These are phyloP conservation scores for Mesoligia furuncula DNA, from an alignment of 2,888 invertebrate genomes.

Conservation along the genomic window DNA sequence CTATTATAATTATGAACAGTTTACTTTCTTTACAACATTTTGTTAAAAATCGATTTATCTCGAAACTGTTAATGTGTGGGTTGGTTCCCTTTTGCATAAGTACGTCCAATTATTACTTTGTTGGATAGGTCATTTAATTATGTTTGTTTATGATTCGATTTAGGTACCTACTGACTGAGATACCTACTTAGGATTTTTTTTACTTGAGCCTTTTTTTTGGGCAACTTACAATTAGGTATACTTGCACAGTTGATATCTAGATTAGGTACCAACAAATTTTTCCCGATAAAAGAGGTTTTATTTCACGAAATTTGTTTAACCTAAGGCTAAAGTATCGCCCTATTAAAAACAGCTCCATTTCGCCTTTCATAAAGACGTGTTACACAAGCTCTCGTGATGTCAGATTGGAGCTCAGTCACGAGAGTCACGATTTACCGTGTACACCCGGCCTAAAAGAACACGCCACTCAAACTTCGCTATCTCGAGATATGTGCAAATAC, in stretches of 20 bases:
- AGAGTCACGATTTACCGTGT: slow-evolving; percentile 76
- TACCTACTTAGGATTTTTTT: background rate
- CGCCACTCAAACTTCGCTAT: slow-evolving; percentile 62
- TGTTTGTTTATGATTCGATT: slow-evolving; percentile 32
- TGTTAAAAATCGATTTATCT: too few relatives aligned
- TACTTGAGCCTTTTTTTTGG: background rate
- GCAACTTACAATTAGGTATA: background rate
- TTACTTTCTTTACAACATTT: too few relatives aligned
- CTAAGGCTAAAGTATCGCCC: slow-evolving; percentile 37
- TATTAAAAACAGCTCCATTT: slow-evolving; percentile 65
- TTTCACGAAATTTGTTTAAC: background rate
- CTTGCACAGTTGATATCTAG: background rate
- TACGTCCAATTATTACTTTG: too few relatives aligned
- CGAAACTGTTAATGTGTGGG: too few relatives aligned
- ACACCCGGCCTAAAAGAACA: slow-evolving; percentile 65
- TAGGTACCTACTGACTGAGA: background rate
- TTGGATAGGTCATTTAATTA: slow-evolving; percentile 46
- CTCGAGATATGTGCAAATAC: slow-evolving; percentile 58
- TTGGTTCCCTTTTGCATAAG: too few relatives aligned
- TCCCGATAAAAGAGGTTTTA: background rate
- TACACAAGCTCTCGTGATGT: slow-evolving; percentile 70
- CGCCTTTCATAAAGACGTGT: slow-evolving; percentile 73
- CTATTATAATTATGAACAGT: too few relatives aligned
- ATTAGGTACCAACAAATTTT: background rate
- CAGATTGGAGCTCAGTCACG: slow-evolving; percentile 76